These are phyloP conservation scores for Heliconius cydno DNA, from an alignment of 2,888 invertebrate species.

Conservation along the genomic window DNA sequence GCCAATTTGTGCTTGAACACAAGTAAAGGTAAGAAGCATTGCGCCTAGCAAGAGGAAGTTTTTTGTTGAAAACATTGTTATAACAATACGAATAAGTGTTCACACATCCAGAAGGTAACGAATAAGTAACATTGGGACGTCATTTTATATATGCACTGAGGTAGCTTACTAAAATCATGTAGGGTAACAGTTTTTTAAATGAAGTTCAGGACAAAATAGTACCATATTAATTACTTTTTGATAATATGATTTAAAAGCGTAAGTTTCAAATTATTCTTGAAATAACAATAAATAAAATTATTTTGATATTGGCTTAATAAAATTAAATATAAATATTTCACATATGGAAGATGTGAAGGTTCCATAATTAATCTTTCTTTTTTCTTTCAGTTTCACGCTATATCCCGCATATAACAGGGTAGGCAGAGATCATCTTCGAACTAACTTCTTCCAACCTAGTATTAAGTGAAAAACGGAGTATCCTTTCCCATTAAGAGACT, in stretches of 20 bases:
- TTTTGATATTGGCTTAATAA: background rate
- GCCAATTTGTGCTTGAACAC: constrained; percentile 6
- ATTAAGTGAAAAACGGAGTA: no score
- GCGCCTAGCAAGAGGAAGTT: background rate
- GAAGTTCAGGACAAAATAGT: background rate
- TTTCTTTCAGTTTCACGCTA: no score
- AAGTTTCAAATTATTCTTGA: background rate
- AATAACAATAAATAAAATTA: background rate
- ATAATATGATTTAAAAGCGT: background rate
- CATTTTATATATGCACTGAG: constrained; percentile 10
- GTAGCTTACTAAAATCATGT: constrained; percentile 6
- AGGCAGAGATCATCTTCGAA: no score
- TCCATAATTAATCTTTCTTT: background rate
- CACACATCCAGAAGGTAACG: background rate
- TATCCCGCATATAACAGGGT: no score
- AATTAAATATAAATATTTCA: background rate
- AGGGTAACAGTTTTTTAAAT: background rate
- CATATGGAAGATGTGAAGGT: background rate
- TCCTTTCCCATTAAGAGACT: no score
- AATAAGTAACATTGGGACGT: background rate
- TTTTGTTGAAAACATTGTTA: constrained; percentile 21
- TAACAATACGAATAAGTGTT: background rate
- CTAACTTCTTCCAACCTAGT: no score
- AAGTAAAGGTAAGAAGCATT: constrained; percentile 1
- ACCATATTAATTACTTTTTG: background rate